phyloP scores from a whole-genome alignment of 2,888 invertebrate genomes.

The Tribolium freemani region DNA sequence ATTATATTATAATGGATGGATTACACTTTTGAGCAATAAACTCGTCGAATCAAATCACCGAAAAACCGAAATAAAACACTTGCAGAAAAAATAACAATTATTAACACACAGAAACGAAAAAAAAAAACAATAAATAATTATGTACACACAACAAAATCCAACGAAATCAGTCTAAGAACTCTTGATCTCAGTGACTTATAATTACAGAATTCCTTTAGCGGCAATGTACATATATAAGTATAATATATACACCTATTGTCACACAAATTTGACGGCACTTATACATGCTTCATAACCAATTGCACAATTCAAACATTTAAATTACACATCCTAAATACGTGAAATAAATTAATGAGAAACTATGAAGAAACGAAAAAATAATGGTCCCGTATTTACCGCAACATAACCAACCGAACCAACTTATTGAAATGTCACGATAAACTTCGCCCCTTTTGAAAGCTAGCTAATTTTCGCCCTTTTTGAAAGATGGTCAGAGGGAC shows the following conservation, averaged over 20 bases:
- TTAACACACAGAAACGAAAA: conserved; percentile 38
- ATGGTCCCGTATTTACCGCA: conserved; percentile 47
- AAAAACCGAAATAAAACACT: conserved; percentile 13
- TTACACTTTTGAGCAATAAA: conserved; percentile 67
- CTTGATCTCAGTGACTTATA: conserved; percentile 27
- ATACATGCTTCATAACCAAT: conserved; percentile 58
- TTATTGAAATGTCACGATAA: conserved; percentile 58
- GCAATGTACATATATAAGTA: conserved; percentile 54
- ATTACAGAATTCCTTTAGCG: conserved; percentile 46
- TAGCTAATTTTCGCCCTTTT: conserved; percentile 69
- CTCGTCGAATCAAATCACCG: conserved; percentile 48
- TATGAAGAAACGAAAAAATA: conserved; percentile 41
- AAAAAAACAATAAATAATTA: conserved; percentile 39
- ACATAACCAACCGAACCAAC: conserved; percentile 36
- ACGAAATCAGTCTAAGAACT: conserved; percentile 41
- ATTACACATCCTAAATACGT: conserved; percentile 44
- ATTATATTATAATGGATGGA: conserved; percentile 65
- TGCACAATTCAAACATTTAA: conserved; percentile 58
- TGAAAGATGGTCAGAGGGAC: conserved; percentile 63
- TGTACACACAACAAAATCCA: conserved; percentile 39
- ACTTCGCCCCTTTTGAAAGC: conserved; percentile 59
- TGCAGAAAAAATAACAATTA: conserved; percentile 42
- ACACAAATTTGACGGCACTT: conserved; percentile 65
- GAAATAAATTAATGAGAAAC: conserved; percentile 35
- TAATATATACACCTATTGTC: conserved; percentile 63